These are phyloP conservation scores for Polydrusus cervinus DNA, from an alignment of 2,888 invertebrate species.

Conservation along the genomic window DNA sequence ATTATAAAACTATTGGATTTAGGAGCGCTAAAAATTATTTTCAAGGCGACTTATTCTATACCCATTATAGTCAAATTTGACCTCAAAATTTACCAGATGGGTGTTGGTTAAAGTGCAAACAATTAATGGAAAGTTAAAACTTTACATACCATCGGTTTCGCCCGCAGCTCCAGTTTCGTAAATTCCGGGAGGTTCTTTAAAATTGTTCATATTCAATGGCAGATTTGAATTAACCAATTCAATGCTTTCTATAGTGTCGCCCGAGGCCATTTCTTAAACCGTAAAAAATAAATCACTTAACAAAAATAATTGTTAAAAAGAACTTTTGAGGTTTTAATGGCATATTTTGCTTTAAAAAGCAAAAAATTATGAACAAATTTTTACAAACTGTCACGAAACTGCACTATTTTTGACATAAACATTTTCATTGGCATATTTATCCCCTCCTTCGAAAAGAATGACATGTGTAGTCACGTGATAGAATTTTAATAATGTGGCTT, in stretches of 20 bases:
- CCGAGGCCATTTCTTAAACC: constrained; percentile 83
- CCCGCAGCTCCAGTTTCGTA: constrained; percentile 77
- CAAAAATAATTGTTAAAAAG: constrained; percentile 42
- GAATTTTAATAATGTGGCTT: neutral
- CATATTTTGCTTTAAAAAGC: constrained; percentile 56
- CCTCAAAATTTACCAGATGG: constrained; percentile 42
- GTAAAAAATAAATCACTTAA: constrained; percentile 21
- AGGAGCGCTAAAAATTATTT: neutral
- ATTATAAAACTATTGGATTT: neutral
- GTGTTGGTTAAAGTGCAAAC: constrained; percentile 38
- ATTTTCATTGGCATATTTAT: constrained; percentile 68
- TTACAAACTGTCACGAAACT: constrained; percentile 39
- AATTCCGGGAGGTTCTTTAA: constrained; percentile 74
- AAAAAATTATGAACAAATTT: constrained; percentile 46
- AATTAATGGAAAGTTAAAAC: constrained; percentile 28
- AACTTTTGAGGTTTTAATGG: constrained; percentile 55
- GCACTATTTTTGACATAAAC: constrained; percentile 65
- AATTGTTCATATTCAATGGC: constrained; percentile 72
- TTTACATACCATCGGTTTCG: constrained; percentile 71
- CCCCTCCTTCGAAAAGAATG: constrained; percentile 58
- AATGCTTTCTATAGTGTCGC: constrained; percentile 85
- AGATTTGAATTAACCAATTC: constrained; percentile 82
- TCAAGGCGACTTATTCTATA: constrained; percentile 21
- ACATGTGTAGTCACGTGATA: constrained; percentile 37
- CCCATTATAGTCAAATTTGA: constrained; percentile 33